phyloP scores from a whole-genome alignment of 2,888 invertebrate species.

The Lithosia quadra region DNA sequence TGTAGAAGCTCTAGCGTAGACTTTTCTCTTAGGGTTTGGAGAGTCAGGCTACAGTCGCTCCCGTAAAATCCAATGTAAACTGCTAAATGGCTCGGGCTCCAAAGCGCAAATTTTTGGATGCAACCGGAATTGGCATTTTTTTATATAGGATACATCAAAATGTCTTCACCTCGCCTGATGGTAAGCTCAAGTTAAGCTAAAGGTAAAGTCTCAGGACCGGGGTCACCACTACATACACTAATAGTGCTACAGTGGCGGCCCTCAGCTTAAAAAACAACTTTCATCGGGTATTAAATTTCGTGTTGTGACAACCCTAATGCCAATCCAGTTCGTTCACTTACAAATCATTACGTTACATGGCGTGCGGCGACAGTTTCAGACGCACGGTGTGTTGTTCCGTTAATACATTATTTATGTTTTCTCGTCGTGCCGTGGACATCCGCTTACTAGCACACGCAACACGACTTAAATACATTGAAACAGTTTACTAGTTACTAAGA shows the following conservation, averaged over 20 bases:
- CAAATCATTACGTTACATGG: not conserved
- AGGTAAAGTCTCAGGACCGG: too few relatives aligned
- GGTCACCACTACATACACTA: too few relatives aligned
- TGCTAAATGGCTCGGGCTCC: too few relatives aligned
- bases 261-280: too few relatives aligned
- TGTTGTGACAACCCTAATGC: not conserved
- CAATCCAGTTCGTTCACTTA: not conserved
- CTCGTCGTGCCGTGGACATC: conserved; percentile 2
- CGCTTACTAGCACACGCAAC: not conserved
- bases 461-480: not conserved
- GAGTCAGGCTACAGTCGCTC: not conserved
- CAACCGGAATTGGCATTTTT: not conserved
- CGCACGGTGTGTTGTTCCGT: not conserved
- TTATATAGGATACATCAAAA: too few relatives aligned
- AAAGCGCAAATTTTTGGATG: not conserved
- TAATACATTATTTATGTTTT: conserved; percentile 2
- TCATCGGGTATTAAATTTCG: not conserved
- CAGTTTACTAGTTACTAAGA: not conserved
- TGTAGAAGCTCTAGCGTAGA: not conserved
- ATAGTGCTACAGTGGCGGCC: too few relatives aligned
- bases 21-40: not conserved
- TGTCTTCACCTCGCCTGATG: too few relatives aligned
- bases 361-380: not conserved
- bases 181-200: too few relatives aligned
- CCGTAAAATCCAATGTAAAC: not conserved